Evolutionary conservation across 2,113 vertebrate species (phyloP).

Genomic region (Leucopsar rothschildi): DNA sequence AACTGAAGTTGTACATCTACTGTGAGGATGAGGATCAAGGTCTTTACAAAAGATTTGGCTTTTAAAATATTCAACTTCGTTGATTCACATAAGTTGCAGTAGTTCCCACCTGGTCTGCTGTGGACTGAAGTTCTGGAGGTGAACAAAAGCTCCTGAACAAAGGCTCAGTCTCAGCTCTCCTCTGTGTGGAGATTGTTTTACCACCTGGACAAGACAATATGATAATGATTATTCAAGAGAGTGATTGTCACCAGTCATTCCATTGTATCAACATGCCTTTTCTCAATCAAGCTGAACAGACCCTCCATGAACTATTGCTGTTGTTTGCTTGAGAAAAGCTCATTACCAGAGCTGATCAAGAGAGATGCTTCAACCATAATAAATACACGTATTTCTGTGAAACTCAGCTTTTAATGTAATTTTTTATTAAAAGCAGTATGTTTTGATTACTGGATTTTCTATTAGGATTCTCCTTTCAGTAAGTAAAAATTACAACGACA

Average conservation of each 20-base stretch:
- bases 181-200: not conserved
- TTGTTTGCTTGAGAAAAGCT: not conserved
- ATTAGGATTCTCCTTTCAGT: not conserved
- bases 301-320: not conserved
- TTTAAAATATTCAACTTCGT: not conserved
- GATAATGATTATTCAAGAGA: not conserved
- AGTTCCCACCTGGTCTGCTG: not conserved
- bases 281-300: not conserved
- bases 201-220: not conserved
- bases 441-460: not conserved
- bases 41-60: not conserved
- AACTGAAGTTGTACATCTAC: not conserved
- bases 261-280: not conserved
- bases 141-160: not conserved
- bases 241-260: not conserved
- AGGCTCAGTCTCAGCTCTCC: not conserved
- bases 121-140: not conserved
- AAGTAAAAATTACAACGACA: not conserved
- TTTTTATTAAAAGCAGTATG: not conserved
- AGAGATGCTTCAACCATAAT: not conserved
- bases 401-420: not conserved
- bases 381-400: not conserved
- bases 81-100: not conserved
- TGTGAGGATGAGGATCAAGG: not conserved
- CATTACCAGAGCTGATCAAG: not conserved